These are phyloP conservation scores for Perca flavescens DNA, from an alignment of 2,113 vertebrate species.

Conservation along the genomic window DNA sequence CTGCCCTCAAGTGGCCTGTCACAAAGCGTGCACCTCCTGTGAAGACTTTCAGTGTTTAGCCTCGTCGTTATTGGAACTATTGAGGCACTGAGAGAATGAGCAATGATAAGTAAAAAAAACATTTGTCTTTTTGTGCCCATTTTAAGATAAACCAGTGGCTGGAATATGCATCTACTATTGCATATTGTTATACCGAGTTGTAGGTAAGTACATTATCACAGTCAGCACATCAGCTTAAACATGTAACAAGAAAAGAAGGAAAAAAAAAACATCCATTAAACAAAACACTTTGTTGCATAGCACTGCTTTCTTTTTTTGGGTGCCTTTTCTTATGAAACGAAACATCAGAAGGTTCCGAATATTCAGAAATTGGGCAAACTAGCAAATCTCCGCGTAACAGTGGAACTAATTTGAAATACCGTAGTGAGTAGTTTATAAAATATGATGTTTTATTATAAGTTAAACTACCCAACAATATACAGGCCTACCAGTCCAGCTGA, in stretches of 20 bases:
- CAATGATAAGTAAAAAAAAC: no score
- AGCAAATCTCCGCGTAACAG: not conserved
- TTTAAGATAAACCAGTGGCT: not conserved
- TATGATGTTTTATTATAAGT: no score
- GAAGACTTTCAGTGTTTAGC: not conserved
- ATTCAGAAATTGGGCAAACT: not conserved
- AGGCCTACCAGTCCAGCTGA: no score
- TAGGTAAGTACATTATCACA: not conserved
- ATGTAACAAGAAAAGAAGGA: not conserved
- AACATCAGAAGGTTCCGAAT: not conserved
- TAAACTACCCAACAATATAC: no score
- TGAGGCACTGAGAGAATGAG: not conserved
- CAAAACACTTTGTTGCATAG: not conserved
- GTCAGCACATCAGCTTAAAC: not conserved
- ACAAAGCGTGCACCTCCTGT: not conserved
- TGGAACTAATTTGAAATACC: not conserved
- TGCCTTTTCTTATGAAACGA: not conserved
- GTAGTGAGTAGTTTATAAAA: no score
- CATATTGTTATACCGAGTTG: not conserved
- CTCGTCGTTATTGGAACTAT: not conserved
- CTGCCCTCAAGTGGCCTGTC: constrained; percentile 65
- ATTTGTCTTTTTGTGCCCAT: not conserved
- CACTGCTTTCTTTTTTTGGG: no score
- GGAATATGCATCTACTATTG: not conserved
- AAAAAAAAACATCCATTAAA: not conserved